Evolutionary conservation across 92 coral and sea anemone genomes (phyloP).

Genomic region (Actinernus sp.): DNA sequence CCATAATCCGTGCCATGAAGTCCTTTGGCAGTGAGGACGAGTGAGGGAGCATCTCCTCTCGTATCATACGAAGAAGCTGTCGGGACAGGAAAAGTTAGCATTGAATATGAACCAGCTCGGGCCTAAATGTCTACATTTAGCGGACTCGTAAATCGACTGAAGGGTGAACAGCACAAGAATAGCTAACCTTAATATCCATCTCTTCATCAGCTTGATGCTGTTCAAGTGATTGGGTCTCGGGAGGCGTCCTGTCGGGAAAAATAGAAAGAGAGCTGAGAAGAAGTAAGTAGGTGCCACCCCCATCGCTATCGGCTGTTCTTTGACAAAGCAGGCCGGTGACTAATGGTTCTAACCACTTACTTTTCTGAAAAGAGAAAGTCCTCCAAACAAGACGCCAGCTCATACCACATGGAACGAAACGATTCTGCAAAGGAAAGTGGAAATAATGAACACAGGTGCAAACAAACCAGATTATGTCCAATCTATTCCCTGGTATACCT

Average conservation of each 20-base stretch:
- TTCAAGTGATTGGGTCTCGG: conserved; percentile 95
- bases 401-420: conserved; percentile 98
- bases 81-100: too few species aligned
- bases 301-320: too few species aligned
- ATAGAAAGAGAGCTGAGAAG: neutral
- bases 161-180: too few species aligned
- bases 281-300: too few species aligned
- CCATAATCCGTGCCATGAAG: conserved; percentile 96
- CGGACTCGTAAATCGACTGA: too few species aligned
- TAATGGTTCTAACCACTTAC: conserved; percentile 59
- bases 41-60: conserved; percentile 94
- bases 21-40: conserved; percentile 93
- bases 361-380: conserved; percentile 93
- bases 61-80: conserved; percentile 91
- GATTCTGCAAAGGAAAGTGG: conserved; percentile 58
- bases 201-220: conserved; percentile 96
- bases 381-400: conserved; percentile 87
- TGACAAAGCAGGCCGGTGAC: neutral
- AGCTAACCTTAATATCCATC: conserved; percentile 84
- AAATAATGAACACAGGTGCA: neutral
- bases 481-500: conserved; percentile 32
- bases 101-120: too few species aligned
- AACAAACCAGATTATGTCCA: neutral
- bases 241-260: conserved; percentile 86
- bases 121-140: too few species aligned